Evolutionary conservation across 1,140 invertebrate genomes (phyloP), one percentile per base, ranked within the genome.

Genomic region (Homarus americanus): DNA sequence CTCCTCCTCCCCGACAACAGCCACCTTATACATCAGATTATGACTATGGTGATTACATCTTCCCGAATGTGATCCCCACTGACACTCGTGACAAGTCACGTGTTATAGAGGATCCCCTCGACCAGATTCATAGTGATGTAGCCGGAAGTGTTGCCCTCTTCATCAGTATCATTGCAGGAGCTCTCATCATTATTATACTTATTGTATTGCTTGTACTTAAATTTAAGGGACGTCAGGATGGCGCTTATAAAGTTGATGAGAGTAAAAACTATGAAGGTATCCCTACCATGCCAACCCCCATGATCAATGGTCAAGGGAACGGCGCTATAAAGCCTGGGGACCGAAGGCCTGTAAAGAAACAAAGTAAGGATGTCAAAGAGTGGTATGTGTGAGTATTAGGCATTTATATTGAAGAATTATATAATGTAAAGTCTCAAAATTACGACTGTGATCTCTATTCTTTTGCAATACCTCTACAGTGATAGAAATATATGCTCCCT

Each of bases 241-340:
- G 96, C 20, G 97, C 96, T 28, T 99, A 98, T 94, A 99, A 98
- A 94, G 96, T 98, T 53, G 98, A 98, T 93, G 97, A 98, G 93
- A 97, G 94, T 89, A 95, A 95, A 93, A 95, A 95, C 93, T 95
- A 95, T 87, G 91, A 93, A 72, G 93, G 95, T 94, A 95, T 91
- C 28, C 78, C 86, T n/a, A 82, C 86, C 32, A 93, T 93, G 93
- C 93, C 93, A n/a, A 94, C 93, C 93, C 93, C 93, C 94, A 93
- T 93, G 94, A 94, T 92, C 92, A 93, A 92, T 76, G 92, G 92
- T 82, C 93, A 93, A 85, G 93, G 93, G 91, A 95, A 93, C 93
- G 95, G 94, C 83, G 95, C 93, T 93, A 94, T 94, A 85, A 95
- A 94, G 90, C 93, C 93, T 88, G 94, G 93, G 92, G 94, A 91